Base-by-base conservation (phyloP, 2,888 invertebrate species). In the Serrognathus titanus region DNA sequence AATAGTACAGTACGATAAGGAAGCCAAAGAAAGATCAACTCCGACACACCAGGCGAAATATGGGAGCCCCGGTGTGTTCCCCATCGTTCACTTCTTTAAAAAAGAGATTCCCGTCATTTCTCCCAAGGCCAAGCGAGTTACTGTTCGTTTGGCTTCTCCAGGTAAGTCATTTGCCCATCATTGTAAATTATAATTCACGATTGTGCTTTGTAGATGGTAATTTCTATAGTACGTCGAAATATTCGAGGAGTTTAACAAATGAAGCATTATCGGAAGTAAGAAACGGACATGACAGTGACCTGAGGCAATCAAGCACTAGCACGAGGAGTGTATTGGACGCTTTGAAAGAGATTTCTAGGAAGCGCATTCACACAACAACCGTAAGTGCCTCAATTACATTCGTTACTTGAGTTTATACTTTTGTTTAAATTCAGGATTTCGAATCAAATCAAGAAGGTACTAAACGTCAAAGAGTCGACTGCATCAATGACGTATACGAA, bases 301-400 rank as follows among this genome's bases (percentile, higher is more conserved):
- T 74, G 5, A 72, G 71, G 2, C 75, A 74, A 48, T 73, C 69
- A 50, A 80, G 80, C 53, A 67, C 71, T 53, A 72, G 72, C 48
- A 81, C 81, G 1, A 74, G 79, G 51, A 82, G 81, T 68, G 82
- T 83, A 3, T 68, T 83, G 37, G 83, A 83, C 67, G 83, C 81
- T 10, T 67, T 83, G 0, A 82, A 81, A 61, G 83, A 83, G 69
- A 82, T 83, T 49, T 83, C 83, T 1, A 72, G 82, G 20, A 83
- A 83, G 68, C 74, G 83, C 37, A 82, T 83, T 31, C 81, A 81
- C 63, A 76, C 78, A 38, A 36, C 51, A 10, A 37, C 58, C 12
- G 58, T 58, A 48, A 55, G 49, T 35, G 13, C 16, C 12, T 5
- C 6, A 12, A 11, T 39, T 39, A 43, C 0, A 10, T 11, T 12